Evolutionary conservation across 2,888 invertebrate species (phyloP).

Genomic region (Andrena minutula): DNA sequence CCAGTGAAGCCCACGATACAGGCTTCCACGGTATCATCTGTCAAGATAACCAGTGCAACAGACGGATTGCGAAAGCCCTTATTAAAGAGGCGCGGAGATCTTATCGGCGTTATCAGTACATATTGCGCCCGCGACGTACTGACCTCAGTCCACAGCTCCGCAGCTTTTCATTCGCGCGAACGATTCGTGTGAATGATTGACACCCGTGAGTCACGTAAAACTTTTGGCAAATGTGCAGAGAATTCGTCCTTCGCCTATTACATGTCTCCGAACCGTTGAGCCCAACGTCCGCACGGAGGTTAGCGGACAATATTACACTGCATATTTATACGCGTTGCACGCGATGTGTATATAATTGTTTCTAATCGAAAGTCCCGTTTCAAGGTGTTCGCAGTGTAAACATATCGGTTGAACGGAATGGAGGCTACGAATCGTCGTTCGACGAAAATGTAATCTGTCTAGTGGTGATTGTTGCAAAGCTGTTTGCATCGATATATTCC

Average conservation of each 20-base stretch:
- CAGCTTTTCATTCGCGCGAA: neutral
- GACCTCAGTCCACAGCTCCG: conserved; percentile 37
- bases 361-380: conserved; percentile 34
- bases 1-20: conserved; percentile 25
- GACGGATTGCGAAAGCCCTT: conserved; percentile 10
- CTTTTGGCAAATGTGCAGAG: conserved; percentile 57
- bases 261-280: conserved; percentile 30
- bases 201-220: conserved; percentile 31
- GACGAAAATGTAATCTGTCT: conserved; percentile 18
- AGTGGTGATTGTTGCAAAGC: conserved; percentile 8
- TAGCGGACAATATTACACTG: conserved; percentile 48
- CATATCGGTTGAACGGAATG: conserved; percentile 29
- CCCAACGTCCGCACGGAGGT: conserved; percentile 45
- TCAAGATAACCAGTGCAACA: conserved; percentile 48
- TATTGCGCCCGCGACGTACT: conserved; percentile 12
- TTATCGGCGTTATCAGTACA: conserved; percentile 53
- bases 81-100: conserved; percentile 48
- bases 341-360: conserved; percentile 46
- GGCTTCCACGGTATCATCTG: conserved; percentile 40
- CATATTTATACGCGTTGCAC: conserved; percentile 36
- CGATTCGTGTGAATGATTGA: conserved; percentile 14
- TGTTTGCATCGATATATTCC: conserved; percentile 9
- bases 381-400: conserved; percentile 44
- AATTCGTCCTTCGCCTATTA: conserved; percentile 51
- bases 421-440: conserved; percentile 5